Conservation (phyloP, 2,888 invertebrate genomes). For the Stenurella melanura region DNA sequence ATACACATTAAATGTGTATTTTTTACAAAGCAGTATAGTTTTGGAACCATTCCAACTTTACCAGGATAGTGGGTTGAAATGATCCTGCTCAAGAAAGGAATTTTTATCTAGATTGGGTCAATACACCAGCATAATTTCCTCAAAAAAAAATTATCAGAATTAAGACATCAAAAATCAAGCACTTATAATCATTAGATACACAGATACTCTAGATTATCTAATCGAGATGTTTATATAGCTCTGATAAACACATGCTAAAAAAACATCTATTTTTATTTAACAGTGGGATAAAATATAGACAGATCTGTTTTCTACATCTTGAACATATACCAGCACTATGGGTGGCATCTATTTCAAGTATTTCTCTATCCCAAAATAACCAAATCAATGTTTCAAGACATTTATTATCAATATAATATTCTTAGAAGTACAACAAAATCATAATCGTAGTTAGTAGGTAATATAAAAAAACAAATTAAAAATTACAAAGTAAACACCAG, state of each 20-base stretch:
- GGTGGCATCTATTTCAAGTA: neutral
- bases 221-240: neutral
- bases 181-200: neutral
- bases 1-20: neutral
- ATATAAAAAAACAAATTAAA: conserved; percentile 21
- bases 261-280: conserved; percentile 1
- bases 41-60: neutral
- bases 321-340: neutral
- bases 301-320: neutral
- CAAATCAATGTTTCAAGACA: conserved; percentile 26
- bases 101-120: no score
- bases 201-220: neutral
- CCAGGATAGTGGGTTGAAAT: neutral
- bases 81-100: no score
- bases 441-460: conserved; percentile 11
- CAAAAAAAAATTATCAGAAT: neutral
- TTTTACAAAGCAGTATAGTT: neutral
- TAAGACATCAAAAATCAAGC: neutral
- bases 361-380: conserved; percentile 12
- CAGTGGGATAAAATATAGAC: neutral
- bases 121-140: neutral
- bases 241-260: conserved; percentile 2
- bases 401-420: conserved; percentile 41
- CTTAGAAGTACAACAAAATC: conserved; percentile 36
- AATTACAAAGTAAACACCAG: conserved; percentile 31